Percentiles rank a stretch among this genome's conserved stretches.
phyloP scores from a whole-genome alignment of 2,888 invertebrate genomes.

The Sinodicranocentrus sp. region DNA sequence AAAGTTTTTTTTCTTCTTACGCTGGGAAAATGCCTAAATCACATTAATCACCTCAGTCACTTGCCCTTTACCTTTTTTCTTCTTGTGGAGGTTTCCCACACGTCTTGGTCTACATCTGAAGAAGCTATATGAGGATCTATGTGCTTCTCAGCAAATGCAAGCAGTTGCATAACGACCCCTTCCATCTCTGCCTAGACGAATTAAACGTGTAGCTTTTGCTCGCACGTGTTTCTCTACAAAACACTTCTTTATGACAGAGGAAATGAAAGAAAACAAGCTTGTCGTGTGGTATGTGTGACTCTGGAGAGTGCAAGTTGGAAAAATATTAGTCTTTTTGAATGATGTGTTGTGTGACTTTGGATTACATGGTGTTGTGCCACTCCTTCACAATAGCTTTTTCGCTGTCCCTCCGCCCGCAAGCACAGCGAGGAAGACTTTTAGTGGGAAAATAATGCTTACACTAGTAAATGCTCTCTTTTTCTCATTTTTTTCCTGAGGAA shows the following conservation, averaged over 20 bases:
- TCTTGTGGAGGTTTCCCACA: too few relatives aligned
- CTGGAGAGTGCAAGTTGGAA: neutral
- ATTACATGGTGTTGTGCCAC: conserved; percentile 1
- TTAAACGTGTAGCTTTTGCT: neutral
- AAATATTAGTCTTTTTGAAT: neutral
- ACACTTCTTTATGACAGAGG: conserved; percentile 25
- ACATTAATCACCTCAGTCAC: conserved; percentile 63
- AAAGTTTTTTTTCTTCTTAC: neutral
- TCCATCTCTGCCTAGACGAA: conserved; percentile 25
- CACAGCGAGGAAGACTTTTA: conserved; percentile 3
- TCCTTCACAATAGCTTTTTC: conserved; percentile 32
- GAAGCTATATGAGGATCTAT: too few relatives aligned
- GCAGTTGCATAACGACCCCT: conserved; percentile 45
- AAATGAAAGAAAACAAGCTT: conserved; percentile 21
- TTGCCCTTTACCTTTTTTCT: conserved; percentile 45
- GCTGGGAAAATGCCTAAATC: conserved; percentile 37
- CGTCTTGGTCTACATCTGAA: too few relatives aligned
- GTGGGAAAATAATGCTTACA: conserved; percentile 19
- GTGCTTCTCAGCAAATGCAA: too few relatives aligned
- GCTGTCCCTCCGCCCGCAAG: conserved; percentile 2
- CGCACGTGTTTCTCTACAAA: conserved; percentile 19
- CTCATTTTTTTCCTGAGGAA: neutral
- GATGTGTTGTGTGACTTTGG: conserved; percentile 5
- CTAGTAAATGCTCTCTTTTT: conserved; percentile 23
- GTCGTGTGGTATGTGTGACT: conserved; percentile 5